A percentile compares a stretch with the other conserved stretches of the same genome.
Evolutionary conservation across 2,113 vertebrate genomes (phyloP).

Genomic region (Isichthys henryi): DNA sequence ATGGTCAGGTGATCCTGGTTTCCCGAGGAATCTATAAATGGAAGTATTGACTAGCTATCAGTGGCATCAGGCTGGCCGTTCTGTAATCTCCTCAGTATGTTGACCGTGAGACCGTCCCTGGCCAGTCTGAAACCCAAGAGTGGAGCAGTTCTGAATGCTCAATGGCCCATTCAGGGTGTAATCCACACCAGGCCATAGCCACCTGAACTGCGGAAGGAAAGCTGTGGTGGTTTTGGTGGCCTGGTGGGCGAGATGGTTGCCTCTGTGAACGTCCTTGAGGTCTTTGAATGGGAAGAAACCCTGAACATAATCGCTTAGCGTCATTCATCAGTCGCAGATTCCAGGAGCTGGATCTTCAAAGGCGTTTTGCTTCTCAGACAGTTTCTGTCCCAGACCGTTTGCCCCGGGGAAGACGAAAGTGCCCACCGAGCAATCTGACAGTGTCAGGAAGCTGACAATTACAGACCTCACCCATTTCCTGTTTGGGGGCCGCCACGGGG

Average conservation of each 20-base stretch:
- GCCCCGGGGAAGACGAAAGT: not conserved
- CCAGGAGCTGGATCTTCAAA: not conserved
- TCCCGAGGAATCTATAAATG: not conserved
- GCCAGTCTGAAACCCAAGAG: not conserved
- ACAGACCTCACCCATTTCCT: conserved; percentile 5
- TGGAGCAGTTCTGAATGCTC: not conserved
- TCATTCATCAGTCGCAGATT: not conserved
- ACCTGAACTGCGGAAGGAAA: not conserved
- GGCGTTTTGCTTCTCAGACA: not conserved
- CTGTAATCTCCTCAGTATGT: not conserved
- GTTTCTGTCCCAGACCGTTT: not conserved
- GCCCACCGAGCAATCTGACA: not conserved
- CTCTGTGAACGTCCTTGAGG: not conserved
- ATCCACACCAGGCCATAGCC: not conserved
- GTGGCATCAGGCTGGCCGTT: not conserved
- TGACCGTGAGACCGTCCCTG: not conserved
- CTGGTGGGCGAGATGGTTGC: not conserved
- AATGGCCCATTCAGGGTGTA: not conserved
- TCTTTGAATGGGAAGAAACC: not conserved
- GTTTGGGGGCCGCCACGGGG: not conserved
- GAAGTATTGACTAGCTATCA: not conserved
- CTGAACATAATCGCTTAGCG: not conserved
- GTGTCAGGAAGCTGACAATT: not conserved
- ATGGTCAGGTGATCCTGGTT: not conserved
- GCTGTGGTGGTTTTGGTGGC: not conserved